Conservation (phyloP, 2,888 invertebrate species). For the Oscheius sp. region DNA sequence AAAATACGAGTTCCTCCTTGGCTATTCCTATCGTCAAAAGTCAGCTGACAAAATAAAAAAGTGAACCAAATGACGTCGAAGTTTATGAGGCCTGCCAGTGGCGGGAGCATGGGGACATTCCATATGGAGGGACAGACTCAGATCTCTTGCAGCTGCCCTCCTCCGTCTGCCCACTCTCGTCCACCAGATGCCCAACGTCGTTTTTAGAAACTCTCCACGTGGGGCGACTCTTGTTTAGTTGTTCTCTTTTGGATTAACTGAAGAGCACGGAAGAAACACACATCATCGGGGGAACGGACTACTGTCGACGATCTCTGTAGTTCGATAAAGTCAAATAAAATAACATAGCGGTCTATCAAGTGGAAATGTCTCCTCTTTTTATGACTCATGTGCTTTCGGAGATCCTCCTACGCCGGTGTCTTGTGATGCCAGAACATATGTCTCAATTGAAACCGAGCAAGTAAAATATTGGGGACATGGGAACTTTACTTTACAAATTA, state of each 20-base stretch:
- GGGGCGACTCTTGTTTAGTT: neutral
- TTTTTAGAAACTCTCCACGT: neutral
- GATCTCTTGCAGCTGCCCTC: neutral
- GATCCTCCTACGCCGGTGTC: neutral
- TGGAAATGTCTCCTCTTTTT: neutral
- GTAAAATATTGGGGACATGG: neutral
- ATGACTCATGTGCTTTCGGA: neutral
- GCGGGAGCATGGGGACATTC: neutral
- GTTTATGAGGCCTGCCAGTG: conserved; percentile 7
- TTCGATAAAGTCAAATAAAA: too few relatives aligned
- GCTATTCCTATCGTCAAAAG: conserved; percentile 18
- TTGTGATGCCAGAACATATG: conserved; percentile 1
- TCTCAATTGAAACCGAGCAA: neutral
- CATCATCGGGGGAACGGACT: too few relatives aligned
- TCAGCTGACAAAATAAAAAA: conserved; percentile 5
- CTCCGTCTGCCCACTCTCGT: neutral
- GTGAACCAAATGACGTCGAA: conserved; percentile 5
- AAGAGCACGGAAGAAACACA: too few relatives aligned
- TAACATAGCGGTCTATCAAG: too few relatives aligned
- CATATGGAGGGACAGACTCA: neutral
- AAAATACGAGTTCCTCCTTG: too few relatives aligned
- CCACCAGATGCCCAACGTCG: neutral
- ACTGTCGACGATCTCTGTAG: too few relatives aligned
- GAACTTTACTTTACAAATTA: too few relatives aligned
- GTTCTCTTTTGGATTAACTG: too few relatives aligned